phyloP scores from a whole-genome alignment of 1,140 invertebrate genomes.

The Coenobita brevimanus region DNA sequence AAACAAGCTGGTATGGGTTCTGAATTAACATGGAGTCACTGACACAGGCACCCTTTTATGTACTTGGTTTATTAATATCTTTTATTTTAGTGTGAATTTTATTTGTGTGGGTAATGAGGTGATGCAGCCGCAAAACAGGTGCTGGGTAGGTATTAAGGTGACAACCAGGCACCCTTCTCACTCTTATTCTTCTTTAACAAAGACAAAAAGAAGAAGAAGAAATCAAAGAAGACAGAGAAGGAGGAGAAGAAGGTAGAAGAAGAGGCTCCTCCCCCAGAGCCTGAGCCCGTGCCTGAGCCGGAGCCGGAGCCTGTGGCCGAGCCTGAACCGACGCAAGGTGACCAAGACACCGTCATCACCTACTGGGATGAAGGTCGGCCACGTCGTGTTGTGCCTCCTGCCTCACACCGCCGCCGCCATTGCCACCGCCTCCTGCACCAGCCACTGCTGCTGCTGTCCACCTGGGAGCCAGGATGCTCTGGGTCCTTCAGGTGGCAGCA shows the following conservation, averaged over 20 bases:
- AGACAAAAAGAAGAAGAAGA: slow-evolving; percentile 51
- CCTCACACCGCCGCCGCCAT: not conserved
- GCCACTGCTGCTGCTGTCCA: not conserved
- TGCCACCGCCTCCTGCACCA: not conserved
- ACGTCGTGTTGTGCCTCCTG: not conserved
- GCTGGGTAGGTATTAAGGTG: no score
- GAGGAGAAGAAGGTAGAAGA: slow-evolving; percentile 19
- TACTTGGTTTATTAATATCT: no score
- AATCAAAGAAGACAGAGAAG: not conserved
- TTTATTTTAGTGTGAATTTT: no score
- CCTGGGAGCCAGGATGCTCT: not conserved
- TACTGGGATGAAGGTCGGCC: slow-evolving; percentile 26
- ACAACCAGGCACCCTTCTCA: not conserved
- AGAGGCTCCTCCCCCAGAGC: not conserved
- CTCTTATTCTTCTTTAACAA: slow-evolving; percentile 40
- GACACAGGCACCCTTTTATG: no score
- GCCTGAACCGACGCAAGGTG: not conserved
- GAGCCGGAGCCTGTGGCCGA: slow-evolving; percentile 20
- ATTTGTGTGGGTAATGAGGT: no score
- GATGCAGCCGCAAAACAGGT: no score
- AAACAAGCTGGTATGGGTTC: no score
- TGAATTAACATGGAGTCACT: no score
- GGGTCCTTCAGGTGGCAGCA: not conserved
- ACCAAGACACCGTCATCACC: slow-evolving; percentile 18
- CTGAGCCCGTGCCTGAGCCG: not conserved